Percentiles rank a stretch among this genome's conserved stretches.
Evolutionary conservation across 2,113 vertebrate species (phyloP).

Genomic region (Motacilla tschutschensis): DNA sequence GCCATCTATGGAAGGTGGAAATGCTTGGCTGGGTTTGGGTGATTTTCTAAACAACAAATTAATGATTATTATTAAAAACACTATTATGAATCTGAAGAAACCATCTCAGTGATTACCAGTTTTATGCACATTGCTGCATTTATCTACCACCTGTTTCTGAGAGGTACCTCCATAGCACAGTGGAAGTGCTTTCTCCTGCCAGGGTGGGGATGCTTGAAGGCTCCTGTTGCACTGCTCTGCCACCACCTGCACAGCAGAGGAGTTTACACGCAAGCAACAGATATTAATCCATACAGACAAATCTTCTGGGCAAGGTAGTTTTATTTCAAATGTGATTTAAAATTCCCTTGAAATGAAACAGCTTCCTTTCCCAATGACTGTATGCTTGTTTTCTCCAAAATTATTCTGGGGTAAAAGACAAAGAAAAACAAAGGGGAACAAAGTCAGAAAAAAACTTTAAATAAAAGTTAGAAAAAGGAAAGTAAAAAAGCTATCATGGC

Average conservation of each 20-base stretch:
- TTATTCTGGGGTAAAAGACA: background rate
- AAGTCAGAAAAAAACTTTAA: background rate
- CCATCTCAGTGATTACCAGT: background rate
- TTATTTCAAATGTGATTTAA: background rate
- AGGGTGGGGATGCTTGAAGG: rapidly evolving
- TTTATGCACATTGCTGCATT: background rate
- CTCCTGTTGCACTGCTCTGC: background rate
- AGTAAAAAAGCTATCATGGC: background rate
- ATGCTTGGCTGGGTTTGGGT: background rate
- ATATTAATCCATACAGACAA: background rate
- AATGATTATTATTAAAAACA: background rate
- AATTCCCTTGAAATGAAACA: background rate
- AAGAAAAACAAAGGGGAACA: background rate
- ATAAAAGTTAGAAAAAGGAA: background rate
- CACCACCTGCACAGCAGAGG: background rate
- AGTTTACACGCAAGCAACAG: background rate
- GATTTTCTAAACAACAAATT: background rate
- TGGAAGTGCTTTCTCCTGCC: background rate
- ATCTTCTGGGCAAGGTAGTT: background rate
- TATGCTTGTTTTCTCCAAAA: background rate
- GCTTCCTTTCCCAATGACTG: background rate
- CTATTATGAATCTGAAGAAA: background rate
- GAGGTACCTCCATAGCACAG: background rate
- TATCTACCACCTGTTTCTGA: background rate
- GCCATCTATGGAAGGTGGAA: background rate